These are phyloP conservation scores for Abrostola tripartita DNA, from an alignment of 2,888 invertebrate species.

Conservation along the genomic window DNA sequence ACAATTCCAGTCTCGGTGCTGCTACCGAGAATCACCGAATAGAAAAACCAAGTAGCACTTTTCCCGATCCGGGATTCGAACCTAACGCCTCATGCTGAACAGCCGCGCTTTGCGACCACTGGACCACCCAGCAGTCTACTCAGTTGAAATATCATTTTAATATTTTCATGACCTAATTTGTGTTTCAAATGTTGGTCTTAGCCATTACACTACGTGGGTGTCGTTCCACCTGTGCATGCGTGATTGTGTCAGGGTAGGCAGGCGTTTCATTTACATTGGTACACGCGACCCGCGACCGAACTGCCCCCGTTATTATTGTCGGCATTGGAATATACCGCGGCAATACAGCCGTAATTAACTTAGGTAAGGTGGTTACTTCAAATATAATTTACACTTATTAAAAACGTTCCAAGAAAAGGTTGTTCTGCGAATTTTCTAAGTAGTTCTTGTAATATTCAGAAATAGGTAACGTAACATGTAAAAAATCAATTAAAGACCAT, in stretches of 20 bases:
- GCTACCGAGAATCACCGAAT: no score
- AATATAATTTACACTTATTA: conserved; percentile 7
- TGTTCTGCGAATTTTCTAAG: conserved; percentile 1
- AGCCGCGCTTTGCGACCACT: no score
- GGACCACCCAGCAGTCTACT: no score
- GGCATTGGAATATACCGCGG: conserved; percentile 47
- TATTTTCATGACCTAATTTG: conserved; percentile 54
- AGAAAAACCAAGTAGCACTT: no score
- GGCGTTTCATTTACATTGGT: conserved; percentile 61
- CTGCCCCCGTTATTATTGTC: conserved; percentile 55
- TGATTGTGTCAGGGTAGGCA: conserved; percentile 58
- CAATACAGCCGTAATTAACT: conserved; percentile 35
- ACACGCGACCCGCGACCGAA: conserved; percentile 58
- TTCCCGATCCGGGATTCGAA: no score
- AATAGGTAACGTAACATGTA: no score
- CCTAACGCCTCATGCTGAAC: no score
- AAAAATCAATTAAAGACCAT: no score
- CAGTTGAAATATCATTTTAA: background rate
- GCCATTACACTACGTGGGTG: conserved; percentile 49
- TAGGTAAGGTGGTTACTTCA: conserved; percentile 13
- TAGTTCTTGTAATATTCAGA: background rate
- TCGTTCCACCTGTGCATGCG: conserved; percentile 54
- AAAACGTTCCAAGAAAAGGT: conserved; percentile 8
- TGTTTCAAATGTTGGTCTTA: conserved; percentile 44
- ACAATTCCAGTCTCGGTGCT: no score